Percentiles rank a stretch among this genome's conserved stretches.
Conservation (phyloP, 2,888 invertebrate genomes). For the Chymomyza fuscimana region DNA sequence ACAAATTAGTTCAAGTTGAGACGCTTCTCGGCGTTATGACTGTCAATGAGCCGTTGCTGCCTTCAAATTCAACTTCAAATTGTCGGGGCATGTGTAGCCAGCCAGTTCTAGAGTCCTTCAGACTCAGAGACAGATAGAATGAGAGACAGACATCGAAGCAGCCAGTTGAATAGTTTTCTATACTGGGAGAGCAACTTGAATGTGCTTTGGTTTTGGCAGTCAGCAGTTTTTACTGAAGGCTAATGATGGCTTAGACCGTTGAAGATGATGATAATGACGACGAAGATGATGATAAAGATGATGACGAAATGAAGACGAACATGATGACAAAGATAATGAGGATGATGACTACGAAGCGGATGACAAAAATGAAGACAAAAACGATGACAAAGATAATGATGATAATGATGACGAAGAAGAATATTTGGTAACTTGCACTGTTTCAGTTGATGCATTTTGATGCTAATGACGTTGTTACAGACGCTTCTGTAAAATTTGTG, state of each 20-base stretch:
- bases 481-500: not conserved
- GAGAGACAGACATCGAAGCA: conserved; percentile 1
- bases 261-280: conserved; percentile 31
- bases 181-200: not conserved
- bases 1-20: conserved; percentile 68
- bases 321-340: conserved; percentile 22
- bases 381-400: too few relatives aligned
- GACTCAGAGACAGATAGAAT: not conserved
- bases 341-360: conserved; percentile 16
- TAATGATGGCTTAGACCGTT: conserved; percentile 38
- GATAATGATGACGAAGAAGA: too few relatives aligned
- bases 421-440: conserved; percentile 2
- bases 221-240: conserved; percentile 63
- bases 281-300: not conserved
- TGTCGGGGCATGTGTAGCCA: conserved; percentile 47
- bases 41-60: conserved; percentile 63
- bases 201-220: conserved; percentile 37
- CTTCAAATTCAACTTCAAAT: conserved; percentile 53
- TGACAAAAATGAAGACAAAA: too few relatives aligned
- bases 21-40: conserved; percentile 69
- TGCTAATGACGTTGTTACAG: conserved; percentile 40
- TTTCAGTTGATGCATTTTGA: conserved; percentile 23
- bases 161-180: conserved; percentile 17
- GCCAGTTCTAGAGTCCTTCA: not conserved
- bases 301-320: too few relatives aligned